Evolutionary conservation across 2,113 vertebrate species (phyloP), one percentile per base, ranked within the genome.

Genomic region (Callithrix jacchus): DNA sequence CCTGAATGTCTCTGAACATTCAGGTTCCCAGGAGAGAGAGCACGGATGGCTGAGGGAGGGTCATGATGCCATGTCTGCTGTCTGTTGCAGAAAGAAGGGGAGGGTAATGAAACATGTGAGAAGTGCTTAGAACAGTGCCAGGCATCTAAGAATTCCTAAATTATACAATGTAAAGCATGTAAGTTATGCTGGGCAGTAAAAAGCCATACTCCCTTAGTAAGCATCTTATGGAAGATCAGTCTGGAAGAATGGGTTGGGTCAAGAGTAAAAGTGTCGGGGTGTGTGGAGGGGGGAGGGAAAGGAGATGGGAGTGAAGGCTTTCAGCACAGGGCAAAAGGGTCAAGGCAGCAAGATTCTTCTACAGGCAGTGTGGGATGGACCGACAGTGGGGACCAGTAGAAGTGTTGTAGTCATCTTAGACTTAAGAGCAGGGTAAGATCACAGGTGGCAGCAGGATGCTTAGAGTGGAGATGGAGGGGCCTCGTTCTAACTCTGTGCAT

Each of bases 221-320:
- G 27, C 49, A 52, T 58, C 79, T 42, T 42, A 16, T n/a, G 27
- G 40, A 84, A 71, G 58, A 21, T 84, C 35, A 61, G 17, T 23
- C 47, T 84, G 40, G 32, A 92, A 47, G 37, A 83, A 18, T 18
- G 76, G 18, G 6, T 70, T 92, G 79, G 70, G 21, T 14, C 11
- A 32, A 68, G 66, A 37, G 13, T 82, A n/a, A 82, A 17, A 16
- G 35, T 8, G 27, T 77, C 4, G 35, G 47, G 25, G 23, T n/a
- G 25, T 30, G 74, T 30, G 42, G 42, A 1, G 3, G 5, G 16
- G 8, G 2, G 4, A 6, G 21, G 7, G 32, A 35, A 1, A 79
- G 37, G 47, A 20, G 37, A 52, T 68, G 92, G 35, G 9, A 37
- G 37, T 0, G 1, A 64, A 54, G 58, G 14, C 40, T 82, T 64